These are phyloP conservation scores for Meloidogyne floridensis DNA, from an alignment of 1,140 invertebrate genomes.

Conservation along the genomic window DNA sequence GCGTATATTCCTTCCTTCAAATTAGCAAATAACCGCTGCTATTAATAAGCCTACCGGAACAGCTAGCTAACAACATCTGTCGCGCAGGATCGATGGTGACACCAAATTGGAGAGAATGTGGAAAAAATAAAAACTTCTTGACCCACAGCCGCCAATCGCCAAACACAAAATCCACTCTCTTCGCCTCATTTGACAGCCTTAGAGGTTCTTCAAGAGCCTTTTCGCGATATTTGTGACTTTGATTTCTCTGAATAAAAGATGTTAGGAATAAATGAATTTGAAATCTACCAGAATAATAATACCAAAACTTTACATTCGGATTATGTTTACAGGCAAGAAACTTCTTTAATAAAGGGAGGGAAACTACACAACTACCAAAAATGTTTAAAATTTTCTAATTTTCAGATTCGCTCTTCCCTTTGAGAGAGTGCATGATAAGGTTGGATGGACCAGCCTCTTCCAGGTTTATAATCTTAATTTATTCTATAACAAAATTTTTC, in stretches of 20 bases:
- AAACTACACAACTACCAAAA: background rate
- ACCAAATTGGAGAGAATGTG: background rate
- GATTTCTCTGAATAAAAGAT: background rate
- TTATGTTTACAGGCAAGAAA: conserved; percentile 57
- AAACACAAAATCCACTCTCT: background rate
- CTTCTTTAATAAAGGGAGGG: background rate
- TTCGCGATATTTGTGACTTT: background rate
- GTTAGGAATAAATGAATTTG: conserved; percentile 53
- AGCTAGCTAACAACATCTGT: background rate
- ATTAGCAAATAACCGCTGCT: background rate
- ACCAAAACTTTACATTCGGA: conserved; percentile 48
- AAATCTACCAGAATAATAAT: conserved; percentile 52
- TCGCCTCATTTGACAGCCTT: conserved; percentile 7
- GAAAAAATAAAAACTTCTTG: background rate
- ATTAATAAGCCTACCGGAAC: background rate
- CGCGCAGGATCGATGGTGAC: conserved; percentile 2
- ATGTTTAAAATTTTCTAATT: background rate
- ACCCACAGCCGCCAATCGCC: background rate
- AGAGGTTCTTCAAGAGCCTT: background rate
- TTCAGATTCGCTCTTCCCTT: conserved; percentile 44
- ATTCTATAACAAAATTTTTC: conserved; percentile 45
- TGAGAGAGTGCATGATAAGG: conserved; percentile 1
- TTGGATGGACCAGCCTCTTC: conserved; percentile 31
- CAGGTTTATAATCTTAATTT: conserved; percentile 54
- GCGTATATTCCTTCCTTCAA: background rate